Conservation (phyloP, 2,797 vertebrate species). For the Sparus aurata region DNA sequence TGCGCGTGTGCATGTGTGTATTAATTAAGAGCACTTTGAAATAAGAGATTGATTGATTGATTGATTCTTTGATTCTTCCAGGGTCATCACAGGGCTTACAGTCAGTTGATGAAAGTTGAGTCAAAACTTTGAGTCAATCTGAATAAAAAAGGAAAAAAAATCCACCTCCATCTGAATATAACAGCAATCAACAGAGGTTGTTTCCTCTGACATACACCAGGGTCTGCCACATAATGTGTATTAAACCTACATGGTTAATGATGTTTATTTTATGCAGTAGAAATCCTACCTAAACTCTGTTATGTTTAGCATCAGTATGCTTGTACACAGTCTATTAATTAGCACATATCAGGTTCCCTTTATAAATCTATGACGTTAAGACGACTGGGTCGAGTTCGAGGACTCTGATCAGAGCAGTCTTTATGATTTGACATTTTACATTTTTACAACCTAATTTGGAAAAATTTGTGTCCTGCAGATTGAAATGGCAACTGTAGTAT, state of each 20-base stretch:
- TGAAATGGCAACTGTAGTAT: background rate
- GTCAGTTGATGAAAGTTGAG: constrained; percentile 22
- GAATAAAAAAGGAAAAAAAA: constrained; percentile 2
- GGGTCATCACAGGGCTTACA: background rate
- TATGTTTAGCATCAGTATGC: background rate
- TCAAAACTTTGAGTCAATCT: constrained; percentile 33
- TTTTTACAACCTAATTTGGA: background rate
- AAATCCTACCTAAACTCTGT: constrained; percentile 4
- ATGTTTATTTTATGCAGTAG: background rate
- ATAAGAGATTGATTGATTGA: constrained; percentile 26
- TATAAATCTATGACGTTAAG: background rate
- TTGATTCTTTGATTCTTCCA: constrained; percentile 6
- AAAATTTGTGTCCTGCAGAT: background rate
- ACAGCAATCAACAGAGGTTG: background rate
- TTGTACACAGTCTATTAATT: background rate
- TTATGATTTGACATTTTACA: background rate
- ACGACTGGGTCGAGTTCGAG: background rate
- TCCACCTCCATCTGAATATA: constrained; percentile 19
- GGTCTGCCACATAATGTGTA: constrained; percentile 3
- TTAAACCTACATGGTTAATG: background rate
- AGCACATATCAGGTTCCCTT: background rate
- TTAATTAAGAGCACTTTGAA: constrained; percentile 65
- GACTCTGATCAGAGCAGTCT: background rate
- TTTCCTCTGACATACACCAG: background rate
- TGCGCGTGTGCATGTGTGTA: constrained; percentile 37